Percentiles rank a stretch among this genome's conserved stretches.
These are phyloP conservation scores for Mercenaria mercenaria DNA, from an alignment of 1,140 invertebrate species.

Conservation along the genomic window DNA sequence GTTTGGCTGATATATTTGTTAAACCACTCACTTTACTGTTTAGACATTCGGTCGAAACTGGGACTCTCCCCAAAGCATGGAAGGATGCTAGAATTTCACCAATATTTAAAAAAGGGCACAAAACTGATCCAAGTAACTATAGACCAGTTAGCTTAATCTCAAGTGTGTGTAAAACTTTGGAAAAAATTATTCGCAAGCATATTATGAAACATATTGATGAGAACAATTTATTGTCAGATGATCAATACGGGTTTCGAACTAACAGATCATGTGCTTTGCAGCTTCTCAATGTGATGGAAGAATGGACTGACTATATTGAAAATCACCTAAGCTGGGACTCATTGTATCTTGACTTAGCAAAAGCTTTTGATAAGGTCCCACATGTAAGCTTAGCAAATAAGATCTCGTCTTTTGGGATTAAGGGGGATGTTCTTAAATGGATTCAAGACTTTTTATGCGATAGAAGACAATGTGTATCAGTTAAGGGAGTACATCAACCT, in stretches of 20 bases:
- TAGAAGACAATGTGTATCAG: constrained; percentile 14
- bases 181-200: neutral
- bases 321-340: neutral
- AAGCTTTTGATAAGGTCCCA: constrained; percentile 10
- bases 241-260: neutral
- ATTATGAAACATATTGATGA: neutral
- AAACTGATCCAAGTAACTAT: neutral
- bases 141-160: constrained; percentile 10
- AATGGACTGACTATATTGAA: neutral
- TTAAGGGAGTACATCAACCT: constrained; percentile 1
- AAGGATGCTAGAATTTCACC: constrained; percentile 11
- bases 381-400: neutral
- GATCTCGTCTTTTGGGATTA: neutral
- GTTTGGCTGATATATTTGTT: too few relatives aligned
- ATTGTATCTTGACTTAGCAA: neutral
- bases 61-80: neutral
- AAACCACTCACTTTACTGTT: too few relatives aligned
- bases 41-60: neutral
- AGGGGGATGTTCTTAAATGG: neutral
- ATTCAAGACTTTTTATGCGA: neutral
- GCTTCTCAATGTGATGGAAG: neutral
- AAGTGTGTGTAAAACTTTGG: constrained; percentile 4
- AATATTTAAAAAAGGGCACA: constrained; percentile 27
- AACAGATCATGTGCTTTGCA: neutral
- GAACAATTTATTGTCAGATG: neutral